Percentiles rank a stretch among this genome's conserved stretches.
These are phyloP conservation scores for Hyperoplus immaculatus DNA, from an alignment of 2,797 vertebrate genomes.

Conservation along the genomic window DNA sequence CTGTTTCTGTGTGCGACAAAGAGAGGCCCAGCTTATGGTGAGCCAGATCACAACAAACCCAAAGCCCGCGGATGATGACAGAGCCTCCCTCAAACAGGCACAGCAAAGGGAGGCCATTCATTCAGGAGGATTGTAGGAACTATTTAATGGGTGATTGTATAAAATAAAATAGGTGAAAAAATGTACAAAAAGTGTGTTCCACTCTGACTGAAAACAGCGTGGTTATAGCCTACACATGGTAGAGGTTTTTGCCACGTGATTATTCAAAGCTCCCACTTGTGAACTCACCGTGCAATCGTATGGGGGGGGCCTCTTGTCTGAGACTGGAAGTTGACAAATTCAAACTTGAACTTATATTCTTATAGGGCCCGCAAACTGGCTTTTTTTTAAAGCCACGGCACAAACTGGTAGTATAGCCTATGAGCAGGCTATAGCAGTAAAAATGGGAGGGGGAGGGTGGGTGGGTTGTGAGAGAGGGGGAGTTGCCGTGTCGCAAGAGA, in stretches of 20 bases:
- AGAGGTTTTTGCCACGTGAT: conserved; percentile 54
- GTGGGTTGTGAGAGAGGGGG: conserved; percentile 18
- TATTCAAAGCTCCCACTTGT: conserved; percentile 35
- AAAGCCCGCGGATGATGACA: conserved; percentile 77
- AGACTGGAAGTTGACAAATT: conserved; percentile 51
- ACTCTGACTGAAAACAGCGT: conserved; percentile 42
- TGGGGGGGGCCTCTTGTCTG: conserved; percentile 40
- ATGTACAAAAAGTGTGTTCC: conserved; percentile 45
- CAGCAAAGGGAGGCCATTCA: conserved; percentile 59
- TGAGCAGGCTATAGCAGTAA: conserved; percentile 50
- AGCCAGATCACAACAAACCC: conserved; percentile 78
- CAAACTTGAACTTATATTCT: conserved; percentile 72
- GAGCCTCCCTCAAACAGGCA: conserved; percentile 54
- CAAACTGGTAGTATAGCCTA: conserved; percentile 42
- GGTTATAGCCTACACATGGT: conserved; percentile 47
- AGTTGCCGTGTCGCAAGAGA: conserved; percentile 63
- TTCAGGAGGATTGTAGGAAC: conserved; percentile 60
- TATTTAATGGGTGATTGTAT: conserved; percentile 64
- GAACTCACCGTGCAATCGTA: conserved; percentile 23
- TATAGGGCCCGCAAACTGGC: conserved; percentile 49
- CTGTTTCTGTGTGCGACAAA: conserved; percentile 72
- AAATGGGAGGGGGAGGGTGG: conserved; percentile 50
- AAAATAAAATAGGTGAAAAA: conserved; percentile 24
- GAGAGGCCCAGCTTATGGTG: conserved; percentile 74
- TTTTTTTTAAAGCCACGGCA: conserved; percentile 59